A percentile compares a stretch with the other conserved stretches of the same genome.
Evolutionary conservation across 2,888 invertebrate species (phyloP).

Genomic region (Napeogenes inachia): DNA sequence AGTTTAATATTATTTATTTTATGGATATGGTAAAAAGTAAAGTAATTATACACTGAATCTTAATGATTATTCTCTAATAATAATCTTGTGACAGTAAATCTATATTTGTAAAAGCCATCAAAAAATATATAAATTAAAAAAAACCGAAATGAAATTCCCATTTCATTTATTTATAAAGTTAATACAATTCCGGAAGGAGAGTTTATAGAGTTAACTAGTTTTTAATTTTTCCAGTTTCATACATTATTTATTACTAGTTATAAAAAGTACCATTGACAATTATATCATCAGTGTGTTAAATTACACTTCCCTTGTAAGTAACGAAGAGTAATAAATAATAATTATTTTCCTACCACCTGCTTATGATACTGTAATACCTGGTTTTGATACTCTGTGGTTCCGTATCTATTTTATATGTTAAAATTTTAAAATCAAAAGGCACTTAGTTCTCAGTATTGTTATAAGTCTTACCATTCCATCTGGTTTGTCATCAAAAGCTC

Average conservation of each 20-base stretch:
- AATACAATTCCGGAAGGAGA: too few relatives aligned
- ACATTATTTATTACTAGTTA: not conserved
- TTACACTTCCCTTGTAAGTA: slow-evolving; percentile 27
- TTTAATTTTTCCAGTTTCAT: not conserved
- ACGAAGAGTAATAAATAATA: slow-evolving; percentile 35
- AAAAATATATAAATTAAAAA: too few relatives aligned
- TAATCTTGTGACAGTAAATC: too few relatives aligned
- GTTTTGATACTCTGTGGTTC: not conserved
- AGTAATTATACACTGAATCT: too few relatives aligned
- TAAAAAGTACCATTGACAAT: slow-evolving; percentile 22
- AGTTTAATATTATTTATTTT: too few relatives aligned
- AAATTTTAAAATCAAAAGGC: not conserved
- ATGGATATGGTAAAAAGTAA: too few relatives aligned
- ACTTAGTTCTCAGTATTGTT: not conserved
- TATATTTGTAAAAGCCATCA: too few relatives aligned
- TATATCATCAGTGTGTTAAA: slow-evolving; percentile 34
- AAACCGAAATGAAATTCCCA: too few relatives aligned
- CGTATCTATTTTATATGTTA: not conserved
- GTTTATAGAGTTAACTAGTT: too few relatives aligned
- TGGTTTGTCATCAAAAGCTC: slow-evolving; percentile 6
- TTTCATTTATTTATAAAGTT: too few relatives aligned
- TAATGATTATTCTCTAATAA: too few relatives aligned
- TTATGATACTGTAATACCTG: not conserved
- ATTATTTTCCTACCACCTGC: slow-evolving; percentile 2
- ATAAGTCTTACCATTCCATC: not conserved